These are phyloP conservation scores for Sciurus carolinensis DNA, from an alignment of 2,797 vertebrate species.

Conservation along the genomic window DNA sequence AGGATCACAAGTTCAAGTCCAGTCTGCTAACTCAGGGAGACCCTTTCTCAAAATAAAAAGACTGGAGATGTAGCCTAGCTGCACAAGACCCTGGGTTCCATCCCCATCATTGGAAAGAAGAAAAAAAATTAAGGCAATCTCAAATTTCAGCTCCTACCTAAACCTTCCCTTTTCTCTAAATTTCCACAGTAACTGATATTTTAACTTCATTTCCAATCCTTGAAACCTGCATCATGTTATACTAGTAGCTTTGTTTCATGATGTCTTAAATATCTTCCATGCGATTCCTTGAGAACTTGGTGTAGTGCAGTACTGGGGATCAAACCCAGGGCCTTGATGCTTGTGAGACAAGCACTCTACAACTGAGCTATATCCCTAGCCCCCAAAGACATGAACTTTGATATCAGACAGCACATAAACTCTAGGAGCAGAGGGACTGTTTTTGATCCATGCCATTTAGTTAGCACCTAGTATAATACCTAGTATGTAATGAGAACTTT, in stretches of 20 bases:
- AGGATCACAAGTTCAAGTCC: no score
- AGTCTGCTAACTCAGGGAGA: no score
- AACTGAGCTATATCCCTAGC: no score
- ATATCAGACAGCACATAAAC: not conserved
- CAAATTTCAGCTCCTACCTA: not conserved
- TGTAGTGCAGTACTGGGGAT: not conserved
- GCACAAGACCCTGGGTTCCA: not conserved
- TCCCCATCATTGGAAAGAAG: no score
- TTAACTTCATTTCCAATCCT: not conserved
- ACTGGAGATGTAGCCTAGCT: not conserved
- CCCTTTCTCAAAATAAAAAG: not conserved
- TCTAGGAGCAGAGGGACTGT: not conserved
- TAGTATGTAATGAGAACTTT: not conserved
- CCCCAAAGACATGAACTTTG: not conserved
- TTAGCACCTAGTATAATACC: not conserved
- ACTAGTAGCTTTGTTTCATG: not conserved
- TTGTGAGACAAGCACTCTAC: no score
- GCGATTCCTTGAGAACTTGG: slow-evolving; percentile 2
- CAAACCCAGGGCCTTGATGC: no score
- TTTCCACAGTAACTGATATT: not conserved
- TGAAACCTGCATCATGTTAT: not conserved
- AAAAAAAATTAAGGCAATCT: not conserved
- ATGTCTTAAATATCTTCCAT: not conserved
- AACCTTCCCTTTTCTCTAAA: not conserved
- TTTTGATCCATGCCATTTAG: not conserved